phyloP scores from a whole-genome alignment of 2,113 vertebrate species.

The Hyperopisus bebe region DNA sequence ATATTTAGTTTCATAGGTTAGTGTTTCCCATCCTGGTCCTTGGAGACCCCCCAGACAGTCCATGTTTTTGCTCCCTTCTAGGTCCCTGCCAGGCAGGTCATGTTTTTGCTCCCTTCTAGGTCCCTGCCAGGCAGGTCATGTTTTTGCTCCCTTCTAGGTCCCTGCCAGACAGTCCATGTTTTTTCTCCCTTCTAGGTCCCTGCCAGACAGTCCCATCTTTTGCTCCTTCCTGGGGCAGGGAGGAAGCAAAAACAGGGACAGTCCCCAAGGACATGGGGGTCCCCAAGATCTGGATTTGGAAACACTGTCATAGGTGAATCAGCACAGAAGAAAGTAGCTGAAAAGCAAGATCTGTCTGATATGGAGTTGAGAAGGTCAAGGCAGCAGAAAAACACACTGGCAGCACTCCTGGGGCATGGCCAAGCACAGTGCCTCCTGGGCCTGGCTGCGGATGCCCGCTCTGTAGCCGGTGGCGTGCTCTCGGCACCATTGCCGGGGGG shows the following conservation, averaged over 20 bases:
- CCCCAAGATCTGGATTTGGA: neutral
- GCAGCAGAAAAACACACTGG: neutral
- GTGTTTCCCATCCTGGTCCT: neutral
- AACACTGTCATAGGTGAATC: neutral
- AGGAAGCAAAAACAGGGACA: neutral
- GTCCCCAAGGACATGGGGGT: neutral
- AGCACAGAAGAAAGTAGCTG: neutral
- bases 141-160: too few species aligned
- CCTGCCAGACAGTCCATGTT: too few species aligned
- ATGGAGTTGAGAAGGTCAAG: neutral
- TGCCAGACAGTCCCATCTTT: neutral
- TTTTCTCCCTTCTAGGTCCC: too few species aligned
- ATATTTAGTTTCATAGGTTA: neutral
- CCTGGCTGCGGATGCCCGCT: neutral
- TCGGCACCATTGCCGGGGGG: neutral
- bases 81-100: too few species aligned
- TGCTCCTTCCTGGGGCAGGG: neutral
- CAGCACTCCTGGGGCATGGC: neutral
- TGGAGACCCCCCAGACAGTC: neutral
- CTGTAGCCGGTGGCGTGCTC: neutral
- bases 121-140: too few species aligned
- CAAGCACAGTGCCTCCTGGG: neutral
- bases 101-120: too few species aligned
- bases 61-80: neutral
- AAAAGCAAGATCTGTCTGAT: neutral